These are phyloP conservation scores for Psittacula derbiana DNA, from an alignment of 2,797 vertebrate genomes.

Conservation along the genomic window DNA sequence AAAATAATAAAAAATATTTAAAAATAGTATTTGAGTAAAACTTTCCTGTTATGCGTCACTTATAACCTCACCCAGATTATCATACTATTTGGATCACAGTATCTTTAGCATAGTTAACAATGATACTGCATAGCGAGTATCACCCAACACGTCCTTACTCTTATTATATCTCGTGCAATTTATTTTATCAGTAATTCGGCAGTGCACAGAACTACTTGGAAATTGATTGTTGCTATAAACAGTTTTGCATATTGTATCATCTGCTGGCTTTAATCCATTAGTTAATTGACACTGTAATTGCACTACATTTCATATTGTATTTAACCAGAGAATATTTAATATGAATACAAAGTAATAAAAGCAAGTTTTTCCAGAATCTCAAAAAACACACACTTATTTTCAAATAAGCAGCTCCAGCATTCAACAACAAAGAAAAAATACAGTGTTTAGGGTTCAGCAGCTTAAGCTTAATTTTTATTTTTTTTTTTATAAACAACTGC, in stretches of 20 bases:
- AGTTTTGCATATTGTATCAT: not conserved
- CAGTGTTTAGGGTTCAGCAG: not conserved
- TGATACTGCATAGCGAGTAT: not conserved
- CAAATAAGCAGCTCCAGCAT: not conserved
- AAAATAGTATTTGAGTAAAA: not conserved
- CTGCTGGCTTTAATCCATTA: conserved; percentile 9
- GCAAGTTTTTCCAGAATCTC: not conserved
- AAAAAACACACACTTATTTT: not conserved
- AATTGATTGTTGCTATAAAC: not conserved
- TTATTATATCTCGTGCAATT: not conserved
- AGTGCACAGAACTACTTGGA: not conserved
- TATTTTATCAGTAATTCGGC: not conserved
- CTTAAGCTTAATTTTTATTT: not conserved
- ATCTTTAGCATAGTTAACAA: not conserved
- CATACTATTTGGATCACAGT: not conserved
- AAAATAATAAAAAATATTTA: not conserved
- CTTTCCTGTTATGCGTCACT: not conserved
- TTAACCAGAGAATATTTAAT: not conserved
- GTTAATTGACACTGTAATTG: conserved; percentile 17
- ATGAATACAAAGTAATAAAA: not conserved
- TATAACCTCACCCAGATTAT: not conserved
- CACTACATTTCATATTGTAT: not conserved
- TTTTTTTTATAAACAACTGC: not conserved
- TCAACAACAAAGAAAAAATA: not conserved
- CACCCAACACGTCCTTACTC: not conserved